Percentiles rank a stretch among this genome's conserved stretches.
phyloP scores from a whole-genome alignment of 2,888 invertebrate genomes.

The Psylliodes chrysocephalus region DNA sequence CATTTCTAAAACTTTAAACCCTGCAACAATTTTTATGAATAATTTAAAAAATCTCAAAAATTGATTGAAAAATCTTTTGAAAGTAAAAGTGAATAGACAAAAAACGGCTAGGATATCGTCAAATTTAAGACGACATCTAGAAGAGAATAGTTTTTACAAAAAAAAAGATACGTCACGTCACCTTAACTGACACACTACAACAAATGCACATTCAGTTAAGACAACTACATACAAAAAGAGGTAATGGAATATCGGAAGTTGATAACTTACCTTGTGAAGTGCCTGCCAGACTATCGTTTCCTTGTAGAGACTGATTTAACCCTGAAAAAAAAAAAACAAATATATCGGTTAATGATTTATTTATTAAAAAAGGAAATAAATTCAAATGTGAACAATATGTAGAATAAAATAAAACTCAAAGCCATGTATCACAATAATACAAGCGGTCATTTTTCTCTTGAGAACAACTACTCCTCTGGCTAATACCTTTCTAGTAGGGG shows the following conservation, averaged over 20 bases:
- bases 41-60: neutral
- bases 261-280: slow-evolving; percentile 84
- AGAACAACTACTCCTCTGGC: no score
- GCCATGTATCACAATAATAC: no score
- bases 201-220: slow-evolving; percentile 47
- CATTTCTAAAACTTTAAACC: no score
- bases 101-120: neutral
- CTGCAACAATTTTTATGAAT: neutral
- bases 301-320: slow-evolving; percentile 68
- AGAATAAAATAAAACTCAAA: no score
- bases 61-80: slow-evolving; percentile 14
- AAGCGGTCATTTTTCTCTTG: no score
- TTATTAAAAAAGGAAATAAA: no score
- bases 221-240: slow-evolving; percentile 38
- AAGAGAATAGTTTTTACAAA: slow-evolving; percentile 15
- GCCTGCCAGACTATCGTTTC: slow-evolving; percentile 79
- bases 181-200: slow-evolving; percentile 47
- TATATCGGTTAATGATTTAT: no score
- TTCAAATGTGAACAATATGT: no score
- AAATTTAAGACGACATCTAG: slow-evolving; percentile 2
- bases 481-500: neutral
- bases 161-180: slow-evolving; percentile 39
- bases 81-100: slow-evolving; percentile 8
- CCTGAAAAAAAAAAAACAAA: slow-evolving; percentile 66
- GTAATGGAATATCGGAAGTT: slow-evolving; percentile 20